Evolutionary conservation across 2,113 vertebrate genomes (phyloP), one percentile per base, ranked within the genome.

Genomic region (Poeciliopsis turrubarensis): DNA sequence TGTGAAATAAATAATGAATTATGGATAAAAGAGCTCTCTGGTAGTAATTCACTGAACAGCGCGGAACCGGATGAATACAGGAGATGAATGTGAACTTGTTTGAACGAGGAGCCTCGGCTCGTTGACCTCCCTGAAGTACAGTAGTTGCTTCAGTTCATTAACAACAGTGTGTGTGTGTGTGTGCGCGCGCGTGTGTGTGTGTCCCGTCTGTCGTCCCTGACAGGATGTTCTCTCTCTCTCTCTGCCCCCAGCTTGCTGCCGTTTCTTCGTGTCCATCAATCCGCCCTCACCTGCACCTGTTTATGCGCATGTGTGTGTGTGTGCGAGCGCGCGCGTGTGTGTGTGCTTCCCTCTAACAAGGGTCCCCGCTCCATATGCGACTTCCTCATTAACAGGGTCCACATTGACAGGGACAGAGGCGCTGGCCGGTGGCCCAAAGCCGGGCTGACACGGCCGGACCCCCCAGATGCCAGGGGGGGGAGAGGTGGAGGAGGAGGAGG

Each of bases 281-380:
- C 82, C 80, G 68, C 70, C 68, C 81, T 88, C 84, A 90, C 90
- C 86, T 91, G 85, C 90, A 90, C 88, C 84, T 90, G 87, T 89
- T 82, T 61, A 22, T 60, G 51, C 41, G 34, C 27, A 4, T 73
- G 61, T 60, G 41, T 39, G n/a, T n/a, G n/a, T n/a, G n/a, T n/a
- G n/a, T n/a, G n/a, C n/a, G n/a, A n/a, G n/a, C n/a, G n/a, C n/a
- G n/a, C n/a, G 6, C 62, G 37, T 60, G 41, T 70, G 71, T 69
- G 70, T 27, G 57, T 65, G 22, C 41, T 41, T 78, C 70, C 64
- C 84, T 77, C 87, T 94, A 94, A 94, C 92, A 90, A 95, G 94
- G 92, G 91, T 92, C 91, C 78, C 88, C 73, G 31, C 83, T 92
- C 92, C 94, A 94, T 94, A 94, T 94, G 94, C 90, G 92, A 90